Evolutionary conservation across 2,888 invertebrate genomes (phyloP).

Genomic region (Sicus ferrugineus): DNA sequence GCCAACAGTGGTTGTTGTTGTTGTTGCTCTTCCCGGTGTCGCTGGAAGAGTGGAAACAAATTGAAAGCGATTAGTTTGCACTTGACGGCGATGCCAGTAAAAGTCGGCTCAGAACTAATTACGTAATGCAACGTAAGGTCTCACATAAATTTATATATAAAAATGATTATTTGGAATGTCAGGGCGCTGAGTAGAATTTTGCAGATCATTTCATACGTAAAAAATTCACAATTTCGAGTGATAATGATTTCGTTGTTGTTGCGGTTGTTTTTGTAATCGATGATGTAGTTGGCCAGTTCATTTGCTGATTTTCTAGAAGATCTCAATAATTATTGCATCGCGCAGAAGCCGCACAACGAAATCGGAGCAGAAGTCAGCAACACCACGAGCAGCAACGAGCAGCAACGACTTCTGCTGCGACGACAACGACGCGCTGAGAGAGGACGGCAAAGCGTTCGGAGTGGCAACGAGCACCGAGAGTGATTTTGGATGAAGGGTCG

Average conservation of each 20-base stretch:
- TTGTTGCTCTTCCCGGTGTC: slow-evolving; percentile 15
- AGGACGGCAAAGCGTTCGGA: not conserved
- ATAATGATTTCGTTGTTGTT: slow-evolving; percentile 14
- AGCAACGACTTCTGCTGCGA: not conserved
- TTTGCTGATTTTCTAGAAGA: slow-evolving; percentile 32
- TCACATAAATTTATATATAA: no score
- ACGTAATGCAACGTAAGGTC: no score
- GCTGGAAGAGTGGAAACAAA: not conserved
- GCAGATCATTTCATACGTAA: no score
- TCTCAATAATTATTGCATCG: slow-evolving; percentile 41
- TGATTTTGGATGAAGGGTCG: no score
- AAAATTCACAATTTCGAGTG: no score
- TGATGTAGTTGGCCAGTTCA: not conserved
- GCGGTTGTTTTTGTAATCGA: slow-evolving; percentile 7
- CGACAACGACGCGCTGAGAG: not conserved
- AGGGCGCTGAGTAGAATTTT: no score
- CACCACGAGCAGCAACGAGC: not conserved
- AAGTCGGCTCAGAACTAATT: no score
- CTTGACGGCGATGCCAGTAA: no score
- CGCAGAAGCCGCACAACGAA: slow-evolving; percentile 6
- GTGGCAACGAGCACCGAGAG: no score
- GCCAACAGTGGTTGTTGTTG: not conserved
- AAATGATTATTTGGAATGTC: no score
- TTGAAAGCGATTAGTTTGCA: not conserved
- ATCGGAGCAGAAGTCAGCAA: not conserved